Percentiles rank a stretch among this genome's conserved stretches.
These are phyloP conservation scores for Okapia johnstoni DNA, from an alignment of 2,113 vertebrate species.

Conservation along the genomic window DNA sequence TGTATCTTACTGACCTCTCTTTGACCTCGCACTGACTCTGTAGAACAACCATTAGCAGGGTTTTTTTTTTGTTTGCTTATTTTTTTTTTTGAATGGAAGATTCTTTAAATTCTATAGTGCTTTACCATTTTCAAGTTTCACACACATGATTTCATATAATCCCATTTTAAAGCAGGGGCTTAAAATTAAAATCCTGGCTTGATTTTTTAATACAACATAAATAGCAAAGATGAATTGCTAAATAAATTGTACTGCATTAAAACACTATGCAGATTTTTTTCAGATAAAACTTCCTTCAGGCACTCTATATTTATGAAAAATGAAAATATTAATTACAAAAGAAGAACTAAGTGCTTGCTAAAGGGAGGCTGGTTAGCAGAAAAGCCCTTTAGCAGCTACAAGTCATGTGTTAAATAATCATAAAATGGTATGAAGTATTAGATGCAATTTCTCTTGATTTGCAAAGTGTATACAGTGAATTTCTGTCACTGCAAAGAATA, in stretches of 20 bases:
- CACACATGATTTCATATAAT: not conserved
- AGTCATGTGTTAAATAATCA: conserved; percentile 52
- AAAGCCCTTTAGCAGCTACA: conserved; percentile 61
- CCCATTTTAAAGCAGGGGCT: conserved; percentile 58
- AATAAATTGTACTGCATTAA: conserved; percentile 57
- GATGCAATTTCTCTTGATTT: not conserved
- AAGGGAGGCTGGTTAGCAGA: conserved; percentile 53
- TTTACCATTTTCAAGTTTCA: not conserved
- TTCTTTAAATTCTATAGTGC: not conserved
- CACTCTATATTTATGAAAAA: conserved; percentile 70
- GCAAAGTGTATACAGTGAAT: not conserved
- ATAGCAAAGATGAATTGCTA: conserved; percentile 50
- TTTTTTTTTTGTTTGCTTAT: not conserved
- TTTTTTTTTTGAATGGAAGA: not conserved
- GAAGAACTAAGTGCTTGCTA: conserved; percentile 54
- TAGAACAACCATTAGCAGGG: conserved; percentile 38
- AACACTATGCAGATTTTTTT: conserved; percentile 28
- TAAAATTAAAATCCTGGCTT: conserved; percentile 66
- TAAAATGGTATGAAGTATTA: not conserved
- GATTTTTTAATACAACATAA: conserved; percentile 71
- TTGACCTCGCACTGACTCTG: conserved; percentile 63
- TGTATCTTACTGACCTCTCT: conserved; percentile 62
- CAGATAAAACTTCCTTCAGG: conserved; percentile 68
- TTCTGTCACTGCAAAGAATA: not conserved
- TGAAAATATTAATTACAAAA: conserved; percentile 76